Conservation (phyloP, 2,113 vertebrate species). For the Kryptolebias marmoratus region DNA sequence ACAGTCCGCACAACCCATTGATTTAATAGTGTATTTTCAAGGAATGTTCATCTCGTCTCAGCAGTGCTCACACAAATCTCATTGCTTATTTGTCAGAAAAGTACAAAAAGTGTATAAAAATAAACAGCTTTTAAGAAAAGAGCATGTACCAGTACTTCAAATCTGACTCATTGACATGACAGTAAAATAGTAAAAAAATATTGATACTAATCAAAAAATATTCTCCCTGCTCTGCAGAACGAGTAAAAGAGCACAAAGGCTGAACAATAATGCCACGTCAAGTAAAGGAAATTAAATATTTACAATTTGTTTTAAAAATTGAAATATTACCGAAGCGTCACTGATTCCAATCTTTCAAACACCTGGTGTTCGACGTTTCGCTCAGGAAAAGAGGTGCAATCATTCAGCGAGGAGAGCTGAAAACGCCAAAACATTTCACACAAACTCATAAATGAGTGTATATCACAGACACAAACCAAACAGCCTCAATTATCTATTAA, state of each 20-base stretch:
- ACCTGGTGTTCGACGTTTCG: too few species aligned
- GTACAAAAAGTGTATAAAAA: slow-evolving; percentile 12
- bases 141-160: background rate
- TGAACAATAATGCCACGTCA: background rate
- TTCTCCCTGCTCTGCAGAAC: background rate
- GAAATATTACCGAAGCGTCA: too few species aligned
- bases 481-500: too few species aligned
- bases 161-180: background rate
- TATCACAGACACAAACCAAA: too few species aligned
- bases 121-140: slow-evolving; percentile 1
- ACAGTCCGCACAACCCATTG: background rate
- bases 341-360: too few species aligned
- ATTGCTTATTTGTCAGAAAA: background rate
- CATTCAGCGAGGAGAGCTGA: too few species aligned
- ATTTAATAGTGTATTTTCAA: background rate
- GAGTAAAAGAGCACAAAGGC: background rate
- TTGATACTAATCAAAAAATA: background rate
- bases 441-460: too few species aligned
- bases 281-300: background rate
- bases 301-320: too few species aligned
- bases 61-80: background rate
- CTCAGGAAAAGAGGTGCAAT: too few species aligned
- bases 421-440: too few species aligned
- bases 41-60: background rate
- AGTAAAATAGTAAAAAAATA: background rate